Evolutionary conservation across 2,888 invertebrate species (phyloP).

Genomic region (Scaptodrosophila latifasciaeformis): DNA sequence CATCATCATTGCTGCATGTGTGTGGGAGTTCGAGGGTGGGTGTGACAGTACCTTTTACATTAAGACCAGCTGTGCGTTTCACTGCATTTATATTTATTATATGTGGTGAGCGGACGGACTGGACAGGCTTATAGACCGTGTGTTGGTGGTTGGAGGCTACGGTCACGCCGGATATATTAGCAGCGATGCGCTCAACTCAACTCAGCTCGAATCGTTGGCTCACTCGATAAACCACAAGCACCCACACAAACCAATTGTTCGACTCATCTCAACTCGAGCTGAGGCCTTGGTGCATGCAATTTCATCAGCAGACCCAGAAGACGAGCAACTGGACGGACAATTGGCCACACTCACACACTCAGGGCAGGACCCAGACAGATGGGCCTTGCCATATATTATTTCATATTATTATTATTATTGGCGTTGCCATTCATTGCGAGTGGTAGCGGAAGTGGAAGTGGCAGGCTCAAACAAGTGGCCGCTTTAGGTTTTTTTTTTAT

Average conservation of each 20-base stretch:
- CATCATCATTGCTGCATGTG: neutral
- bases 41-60: constrained; percentile 43
- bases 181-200: constrained; percentile 44
- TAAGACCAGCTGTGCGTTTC: constrained; percentile 59
- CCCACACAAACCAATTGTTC: constrained; percentile 24
- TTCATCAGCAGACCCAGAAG: constrained; percentile 35
- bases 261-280: neutral
- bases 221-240: constrained; percentile 56
- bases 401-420: constrained; percentile 54
- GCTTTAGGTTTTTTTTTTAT: no score
- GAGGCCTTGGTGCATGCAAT: neutral
- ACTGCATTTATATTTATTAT: constrained; percentile 65
- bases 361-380: constrained; percentile 33
- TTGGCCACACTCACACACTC: constrained; percentile 10
- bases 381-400: constrained; percentile 57
- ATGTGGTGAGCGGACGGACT: neutral
- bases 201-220: constrained; percentile 18
- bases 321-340: constrained; percentile 15
- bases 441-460: constrained; percentile 21
- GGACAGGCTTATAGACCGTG: constrained; percentile 1
- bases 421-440: constrained; percentile 18
- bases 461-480: constrained; percentile 52
- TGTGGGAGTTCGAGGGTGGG: neutral
- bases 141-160: constrained; percentile 21
- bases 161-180: constrained; percentile 61